Conservation (phyloP, 2,797 vertebrate species). For the Tragopan temminckii region DNA sequence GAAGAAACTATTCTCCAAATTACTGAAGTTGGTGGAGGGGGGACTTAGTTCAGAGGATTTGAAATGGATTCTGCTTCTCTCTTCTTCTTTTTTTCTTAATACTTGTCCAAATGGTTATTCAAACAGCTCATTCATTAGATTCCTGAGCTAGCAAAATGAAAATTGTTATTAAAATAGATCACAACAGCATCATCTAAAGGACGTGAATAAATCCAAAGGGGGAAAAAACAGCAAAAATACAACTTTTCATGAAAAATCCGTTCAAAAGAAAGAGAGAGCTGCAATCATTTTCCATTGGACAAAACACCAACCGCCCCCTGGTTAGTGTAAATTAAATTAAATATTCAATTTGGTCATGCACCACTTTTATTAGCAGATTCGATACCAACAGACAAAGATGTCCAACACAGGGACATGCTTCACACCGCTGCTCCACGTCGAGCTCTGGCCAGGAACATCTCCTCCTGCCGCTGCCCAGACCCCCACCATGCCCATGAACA, state of each 20-base stretch:
- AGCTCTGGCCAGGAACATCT: not conserved
- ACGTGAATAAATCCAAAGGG: not conserved
- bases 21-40: conserved; percentile 6
- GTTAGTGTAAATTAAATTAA: not conserved
- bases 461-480: not conserved
- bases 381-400: not conserved
- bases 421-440: not conserved
- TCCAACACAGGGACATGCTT: not conserved
- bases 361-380: conserved; percentile 17
- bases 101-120: conserved; percentile 36
- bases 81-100: not conserved
- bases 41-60: conserved; percentile 18
- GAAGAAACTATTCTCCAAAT: conserved; percentile 28
- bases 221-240: not conserved
- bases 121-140: conserved; percentile 15
- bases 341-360: conserved; percentile 23
- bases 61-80: not conserved
- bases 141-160: not conserved
- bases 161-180: not conserved
- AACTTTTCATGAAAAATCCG: conserved; percentile 15
- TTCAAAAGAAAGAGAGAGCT: not conserved
- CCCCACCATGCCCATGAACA: not conserved
- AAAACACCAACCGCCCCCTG: not conserved
- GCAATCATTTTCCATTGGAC: not conserved
- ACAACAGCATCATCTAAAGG: not conserved